These are phyloP conservation scores for Coptodon rendalli DNA, from an alignment of 2,113 vertebrate species.

Conservation along the genomic window DNA sequence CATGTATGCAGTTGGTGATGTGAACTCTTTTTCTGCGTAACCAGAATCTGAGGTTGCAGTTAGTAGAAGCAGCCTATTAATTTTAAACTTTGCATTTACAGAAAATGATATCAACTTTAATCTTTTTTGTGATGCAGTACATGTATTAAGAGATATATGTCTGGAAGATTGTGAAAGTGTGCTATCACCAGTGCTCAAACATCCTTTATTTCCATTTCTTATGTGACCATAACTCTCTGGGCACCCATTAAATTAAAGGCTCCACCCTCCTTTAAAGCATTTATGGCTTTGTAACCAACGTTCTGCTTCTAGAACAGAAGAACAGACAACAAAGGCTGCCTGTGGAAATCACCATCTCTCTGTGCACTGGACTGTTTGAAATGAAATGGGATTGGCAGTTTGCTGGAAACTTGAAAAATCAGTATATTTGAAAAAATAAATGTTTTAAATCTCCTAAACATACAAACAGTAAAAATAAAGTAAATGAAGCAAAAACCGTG, in stretches of 20 bases:
- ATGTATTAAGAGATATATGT: neutral
- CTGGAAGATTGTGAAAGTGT: neutral
- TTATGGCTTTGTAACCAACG: neutral
- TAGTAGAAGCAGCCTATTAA: neutral
- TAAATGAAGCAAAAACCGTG: neutral
- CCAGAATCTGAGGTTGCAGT: neutral
- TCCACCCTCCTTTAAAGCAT: neutral
- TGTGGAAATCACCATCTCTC: neutral
- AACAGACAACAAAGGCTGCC: neutral
- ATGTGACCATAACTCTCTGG: constrained; percentile 1
- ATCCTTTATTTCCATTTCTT: neutral
- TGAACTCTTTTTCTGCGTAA: neutral
- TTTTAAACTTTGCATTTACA: neutral
- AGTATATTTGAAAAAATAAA: neutral
- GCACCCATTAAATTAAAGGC: neutral
- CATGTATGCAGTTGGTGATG: neutral
- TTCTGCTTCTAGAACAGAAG: neutral
- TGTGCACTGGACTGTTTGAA: neutral
- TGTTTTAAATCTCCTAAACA: neutral
- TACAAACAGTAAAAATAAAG: neutral
- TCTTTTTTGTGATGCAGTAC: neutral
- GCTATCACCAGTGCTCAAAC: neutral
- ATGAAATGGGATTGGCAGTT: neutral
- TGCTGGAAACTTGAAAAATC: neutral
- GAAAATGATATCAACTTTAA: neutral